Evolutionary conservation across 1,140 invertebrate genomes (phyloP).

Genomic region (Hycleus phaleratus): DNA sequence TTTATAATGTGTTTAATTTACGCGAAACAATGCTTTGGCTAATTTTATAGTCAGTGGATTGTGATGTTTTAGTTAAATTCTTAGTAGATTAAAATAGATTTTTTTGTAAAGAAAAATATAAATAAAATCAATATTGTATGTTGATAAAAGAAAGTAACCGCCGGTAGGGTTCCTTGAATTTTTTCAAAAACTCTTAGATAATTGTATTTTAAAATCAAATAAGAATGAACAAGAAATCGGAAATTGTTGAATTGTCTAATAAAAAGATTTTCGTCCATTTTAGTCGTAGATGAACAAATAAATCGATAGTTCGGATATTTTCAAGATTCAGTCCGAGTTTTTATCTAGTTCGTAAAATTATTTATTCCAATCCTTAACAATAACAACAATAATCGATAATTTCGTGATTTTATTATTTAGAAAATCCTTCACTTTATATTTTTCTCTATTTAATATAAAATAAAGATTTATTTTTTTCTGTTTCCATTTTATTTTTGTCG

Average conservation of each 20-base stretch:
- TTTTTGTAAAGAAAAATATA: not conserved
- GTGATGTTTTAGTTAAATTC: constrained; percentile 18
- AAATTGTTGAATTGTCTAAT: not conserved
- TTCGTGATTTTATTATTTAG: not conserved
- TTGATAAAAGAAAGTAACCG: too few species aligned
- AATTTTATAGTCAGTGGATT: constrained; percentile 15
- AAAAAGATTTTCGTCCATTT: constrained; percentile 9
- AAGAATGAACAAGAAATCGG: not conserved
- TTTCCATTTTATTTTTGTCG: constrained; percentile 1
- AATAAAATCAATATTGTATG: not conserved
- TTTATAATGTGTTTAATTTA: not conserved
- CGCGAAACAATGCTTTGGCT: constrained; percentile 18
- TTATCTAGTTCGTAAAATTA: too few species aligned
- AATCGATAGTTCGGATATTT: too few species aligned
- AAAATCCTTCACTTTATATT: constrained; percentile 11
- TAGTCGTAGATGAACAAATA: not conserved
- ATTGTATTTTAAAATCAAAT: not conserved
- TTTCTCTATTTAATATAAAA: constrained; percentile 7
- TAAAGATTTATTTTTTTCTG: constrained; percentile 12
- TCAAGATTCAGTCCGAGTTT: too few species aligned
- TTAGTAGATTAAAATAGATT: not conserved
- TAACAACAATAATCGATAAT: too few species aligned
- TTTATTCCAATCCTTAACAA: too few species aligned
- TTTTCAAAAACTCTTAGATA: not conserved
- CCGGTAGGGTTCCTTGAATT: too few species aligned